phyloP scores from a whole-genome alignment of 2,113 vertebrate species.

The Athene cunicularia region DNA sequence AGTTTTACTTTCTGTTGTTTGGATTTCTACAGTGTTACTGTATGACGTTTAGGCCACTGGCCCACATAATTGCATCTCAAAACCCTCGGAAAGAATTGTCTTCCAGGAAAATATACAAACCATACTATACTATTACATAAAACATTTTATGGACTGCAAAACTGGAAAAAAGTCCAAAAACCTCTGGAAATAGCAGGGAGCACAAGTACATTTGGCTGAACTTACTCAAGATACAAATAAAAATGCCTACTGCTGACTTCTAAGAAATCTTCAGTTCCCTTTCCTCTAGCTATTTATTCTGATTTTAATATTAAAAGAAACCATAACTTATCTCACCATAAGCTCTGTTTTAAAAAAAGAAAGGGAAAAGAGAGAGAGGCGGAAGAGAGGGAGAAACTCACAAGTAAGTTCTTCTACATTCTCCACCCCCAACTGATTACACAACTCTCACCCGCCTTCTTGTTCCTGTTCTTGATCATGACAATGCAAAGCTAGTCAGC shows the following conservation, averaged over 20 bases:
- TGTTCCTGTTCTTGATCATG: neutral
- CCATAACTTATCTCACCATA: neutral
- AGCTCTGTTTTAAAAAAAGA: neutral
- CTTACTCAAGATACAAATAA: neutral
- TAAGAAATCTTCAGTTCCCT: neutral
- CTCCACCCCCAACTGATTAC: neutral
- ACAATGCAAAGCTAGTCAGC: neutral
- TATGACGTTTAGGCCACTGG: neutral
- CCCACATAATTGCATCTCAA: neutral
- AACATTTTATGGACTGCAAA: neutral
- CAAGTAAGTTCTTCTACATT: neutral
- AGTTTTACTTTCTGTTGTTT: neutral
- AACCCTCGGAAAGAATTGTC: neutral
- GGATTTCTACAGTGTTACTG: neutral
- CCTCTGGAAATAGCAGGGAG: neutral
- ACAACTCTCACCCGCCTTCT: neutral
- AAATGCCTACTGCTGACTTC: neutral
- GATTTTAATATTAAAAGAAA: neutral
- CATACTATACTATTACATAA: neutral
- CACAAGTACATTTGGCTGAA: neutral
- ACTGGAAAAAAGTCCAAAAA: neutral
- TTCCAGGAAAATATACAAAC: neutral
- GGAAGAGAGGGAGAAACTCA: neutral
- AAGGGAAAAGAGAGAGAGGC: rapidly evolving
- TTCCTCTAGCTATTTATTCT: neutral